Evolutionary conservation across 1,140 invertebrate genomes (phyloP), one percentile per base, ranked within the genome.

Genomic region (Heterodera schachtii): DNA sequence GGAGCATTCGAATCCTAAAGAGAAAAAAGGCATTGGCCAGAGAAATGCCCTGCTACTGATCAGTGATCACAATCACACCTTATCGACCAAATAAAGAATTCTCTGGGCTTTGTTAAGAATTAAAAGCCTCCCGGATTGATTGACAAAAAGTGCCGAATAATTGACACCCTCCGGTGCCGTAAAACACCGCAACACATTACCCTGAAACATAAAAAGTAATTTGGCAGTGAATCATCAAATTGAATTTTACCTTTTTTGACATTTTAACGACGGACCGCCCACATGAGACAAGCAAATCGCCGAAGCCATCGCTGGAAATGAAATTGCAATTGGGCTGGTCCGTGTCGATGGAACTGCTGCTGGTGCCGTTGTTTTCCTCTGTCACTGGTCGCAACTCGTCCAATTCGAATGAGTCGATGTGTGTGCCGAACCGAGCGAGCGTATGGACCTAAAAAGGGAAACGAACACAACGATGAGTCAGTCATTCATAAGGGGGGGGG

Each of bases 201-300:
- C 16, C 57, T 64, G 57, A 31, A 31, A 31, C 31, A 31, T 31
- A 31, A 31, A 31, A 31, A 31, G 31, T 31, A 31, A 31, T 31
- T 31, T 31, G 31, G 31, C 31, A 31, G 31, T 31, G 49, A 69
- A 31, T 9, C 43, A 6, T n/a, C 19, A 41, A 71, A 7, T 6
- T 71, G 8, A 13, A 43, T 71, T 71, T 71, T 71, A 71, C 69
- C 7, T 71, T 71, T 71, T 31, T 71, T 21, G 69, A 9, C 69
- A 71, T 46, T 71, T 43, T 41, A 11, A 71, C 4, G 31, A 71
- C 6, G 1, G 69, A 4, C 8, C 9, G 4, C 41, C 69, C 69
- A 19, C 69, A 71, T 19, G 69, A 43, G 69, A 71, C 6, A 11
- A 71, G 44, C 69, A 71, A n/a, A 4, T 13, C 31, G 41, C 44